These are phyloP conservation scores for Montipora foliosa DNA, from an alignment of 64 coral and sea anemone species.

Conservation along the genomic window DNA sequence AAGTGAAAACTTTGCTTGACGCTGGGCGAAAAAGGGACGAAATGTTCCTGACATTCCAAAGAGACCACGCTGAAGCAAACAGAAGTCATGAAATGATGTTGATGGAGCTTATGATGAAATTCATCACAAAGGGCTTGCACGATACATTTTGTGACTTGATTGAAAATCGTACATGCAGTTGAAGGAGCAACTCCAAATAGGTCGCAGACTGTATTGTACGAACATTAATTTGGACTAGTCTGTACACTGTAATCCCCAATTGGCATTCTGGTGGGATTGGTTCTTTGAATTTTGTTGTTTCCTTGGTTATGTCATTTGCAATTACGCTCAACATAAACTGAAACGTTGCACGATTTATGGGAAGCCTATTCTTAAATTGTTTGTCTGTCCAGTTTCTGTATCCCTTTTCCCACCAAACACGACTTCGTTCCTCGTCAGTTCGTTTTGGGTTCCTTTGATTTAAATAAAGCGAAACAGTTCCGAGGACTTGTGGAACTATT, in stretches of 20 bases:
- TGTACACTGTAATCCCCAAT: constrained; percentile 51
- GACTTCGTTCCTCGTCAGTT: constrained; percentile 17
- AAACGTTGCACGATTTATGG: constrained; percentile 47
- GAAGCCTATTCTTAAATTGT: constrained; percentile 56
- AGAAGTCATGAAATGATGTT: no score
- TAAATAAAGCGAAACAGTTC: no score
- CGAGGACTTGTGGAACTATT: no score
- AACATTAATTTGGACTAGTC: constrained; percentile 19
- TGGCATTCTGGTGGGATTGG: constrained; percentile 21
- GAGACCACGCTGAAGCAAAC: no score
- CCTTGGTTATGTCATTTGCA: neutral
- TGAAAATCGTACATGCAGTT: constrained; percentile 58
- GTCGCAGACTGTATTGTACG: constrained; percentile 45
- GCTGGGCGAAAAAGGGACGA: no score
- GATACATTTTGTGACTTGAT: constrained; percentile 55
- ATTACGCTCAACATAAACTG: neutral
- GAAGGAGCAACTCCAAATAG: constrained; percentile 68
- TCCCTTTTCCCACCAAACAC: constrained; percentile 43
- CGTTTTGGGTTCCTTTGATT: constrained; percentile 21
- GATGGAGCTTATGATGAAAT: no score
- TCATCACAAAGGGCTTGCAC: neutral
- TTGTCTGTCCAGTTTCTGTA: constrained; percentile 46
- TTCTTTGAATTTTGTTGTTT: constrained; percentile 37
- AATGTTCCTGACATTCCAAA: no score
- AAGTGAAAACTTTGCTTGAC: no score